A percentile compares a stretch with the other conserved stretches of the same genome.
Evolutionary conservation across 2,797 vertebrate genomes (phyloP).

Genomic region (Semaprochilodus insignis): DNA sequence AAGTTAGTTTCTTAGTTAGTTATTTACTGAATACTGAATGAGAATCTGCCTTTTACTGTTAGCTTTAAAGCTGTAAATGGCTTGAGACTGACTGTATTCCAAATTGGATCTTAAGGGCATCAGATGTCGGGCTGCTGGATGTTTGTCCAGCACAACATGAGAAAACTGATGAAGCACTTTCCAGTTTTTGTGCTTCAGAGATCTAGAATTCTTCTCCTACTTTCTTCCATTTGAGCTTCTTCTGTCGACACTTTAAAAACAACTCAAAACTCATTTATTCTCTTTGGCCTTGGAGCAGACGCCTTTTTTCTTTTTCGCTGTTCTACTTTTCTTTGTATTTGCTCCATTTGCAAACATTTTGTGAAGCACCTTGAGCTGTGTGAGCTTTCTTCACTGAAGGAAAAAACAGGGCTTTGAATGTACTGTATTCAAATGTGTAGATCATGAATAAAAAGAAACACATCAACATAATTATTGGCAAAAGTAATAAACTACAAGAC

Average conservation of each 20-base stretch:
- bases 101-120: not conserved
- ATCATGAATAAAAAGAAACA: not conserved
- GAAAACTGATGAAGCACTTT: not conserved
- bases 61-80: not conserved
- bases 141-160: not conserved
- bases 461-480: not conserved
- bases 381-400: not conserved
- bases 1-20: not conserved
- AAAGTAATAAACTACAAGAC: not conserved
- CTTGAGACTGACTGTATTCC: not conserved
- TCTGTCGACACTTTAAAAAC: not conserved
- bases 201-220: not conserved
- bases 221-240: not conserved
- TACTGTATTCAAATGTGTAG: not conserved
- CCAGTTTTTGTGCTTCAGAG: not conserved
- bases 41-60: not conserved
- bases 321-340: not conserved
- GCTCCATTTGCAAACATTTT: not conserved
- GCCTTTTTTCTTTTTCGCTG: not conserved
- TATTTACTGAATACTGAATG: not conserved
- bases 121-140: no score
- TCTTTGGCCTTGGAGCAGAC: not conserved
- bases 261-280: constrained; percentile 6
- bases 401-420: not conserved
- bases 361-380: not conserved